Evolutionary conservation across 2,888 invertebrate genomes (phyloP), one percentile per base, ranked within the genome.

Genomic region (Leucoma salicis): DNA sequence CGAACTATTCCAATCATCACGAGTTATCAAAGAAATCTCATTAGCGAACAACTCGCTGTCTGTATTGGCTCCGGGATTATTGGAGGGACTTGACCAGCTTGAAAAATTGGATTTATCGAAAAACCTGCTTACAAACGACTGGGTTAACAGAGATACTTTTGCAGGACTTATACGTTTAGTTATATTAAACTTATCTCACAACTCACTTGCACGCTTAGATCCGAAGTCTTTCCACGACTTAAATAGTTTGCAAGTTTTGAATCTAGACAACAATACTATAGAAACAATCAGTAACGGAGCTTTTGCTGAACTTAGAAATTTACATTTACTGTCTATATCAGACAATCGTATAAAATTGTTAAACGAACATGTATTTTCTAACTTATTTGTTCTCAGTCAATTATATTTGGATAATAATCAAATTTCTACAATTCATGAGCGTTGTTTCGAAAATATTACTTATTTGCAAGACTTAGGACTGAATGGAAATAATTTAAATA

Each of bases 31-130:
- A 60, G 93, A 94, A 77, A 90, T 96, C 62, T 92, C 94, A 72
- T 90, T 95, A 64, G 92, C 93, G 60, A 95, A 95, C 81, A 96
- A 96, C 81, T 94, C 95, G n/a, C 84, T 96, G 49, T 91, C 93
- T 51, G 93, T 94, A 25, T 82, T 96, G 46, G 94, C 95, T 35
- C 94, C 95, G 10, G 95, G 94, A 37, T 82, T 95, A 49, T 89
- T 96, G 46, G 93, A 94, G 80, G 93, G 93, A 44, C 87, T 95
- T 60, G 93, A 93, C 75, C 93, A 94, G 73, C 88, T 96, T 42
- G 92, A 93, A 74, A 91, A 92, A 59, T 88, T 95, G 54, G 95
- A 95, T 82, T 89, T 95, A 67, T 94, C 94, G 42, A 87, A 87
- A 63, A 95, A 95, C 79, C 92, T 94, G 56, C 83, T 96, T 40